Evolutionary conservation across 2,113 vertebrate genomes (phyloP).

Genomic region (Helogale parvula): DNA sequence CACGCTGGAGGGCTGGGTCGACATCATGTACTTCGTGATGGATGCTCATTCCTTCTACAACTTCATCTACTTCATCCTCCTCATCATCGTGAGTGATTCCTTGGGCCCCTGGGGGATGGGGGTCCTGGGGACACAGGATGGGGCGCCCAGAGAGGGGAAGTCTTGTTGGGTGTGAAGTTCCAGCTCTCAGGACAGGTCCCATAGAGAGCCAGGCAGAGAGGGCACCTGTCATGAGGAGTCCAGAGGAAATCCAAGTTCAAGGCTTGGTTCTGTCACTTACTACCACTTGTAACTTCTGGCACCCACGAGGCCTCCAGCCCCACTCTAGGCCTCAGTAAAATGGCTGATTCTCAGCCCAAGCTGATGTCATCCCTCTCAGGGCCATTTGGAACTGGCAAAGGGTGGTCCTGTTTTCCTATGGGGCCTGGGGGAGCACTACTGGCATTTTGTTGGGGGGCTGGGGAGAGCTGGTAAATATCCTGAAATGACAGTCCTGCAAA

Average conservation of each 20-base stretch:
- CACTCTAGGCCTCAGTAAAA: background rate
- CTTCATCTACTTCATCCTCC: slow-evolving; percentile 99
- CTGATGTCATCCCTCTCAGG: background rate
- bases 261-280: background rate
- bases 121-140: background rate
- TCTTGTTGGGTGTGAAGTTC: background rate
- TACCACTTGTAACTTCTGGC: background rate
- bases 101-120: background rate
- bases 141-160: background rate
- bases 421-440: background rate
- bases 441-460: background rate
- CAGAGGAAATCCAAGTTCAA: slow-evolving; percentile 4
- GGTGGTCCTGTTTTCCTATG: background rate
- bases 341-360: background rate
- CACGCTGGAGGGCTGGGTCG: slow-evolving; percentile 99
- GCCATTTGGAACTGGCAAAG: background rate
- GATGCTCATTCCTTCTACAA: slow-evolving; percentile 99
- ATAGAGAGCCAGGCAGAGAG: background rate
- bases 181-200: background rate
- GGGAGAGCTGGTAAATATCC: background rate
- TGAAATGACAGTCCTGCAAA: background rate
- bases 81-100: slow-evolving; percentile 96
- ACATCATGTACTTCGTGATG: slow-evolving; percentile 99
- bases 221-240: background rate
- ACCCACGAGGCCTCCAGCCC: background rate